These are phyloP conservation scores for Amphilophus citrinellus DNA, from an alignment of 2,113 vertebrate species.

Conservation along the genomic window DNA sequence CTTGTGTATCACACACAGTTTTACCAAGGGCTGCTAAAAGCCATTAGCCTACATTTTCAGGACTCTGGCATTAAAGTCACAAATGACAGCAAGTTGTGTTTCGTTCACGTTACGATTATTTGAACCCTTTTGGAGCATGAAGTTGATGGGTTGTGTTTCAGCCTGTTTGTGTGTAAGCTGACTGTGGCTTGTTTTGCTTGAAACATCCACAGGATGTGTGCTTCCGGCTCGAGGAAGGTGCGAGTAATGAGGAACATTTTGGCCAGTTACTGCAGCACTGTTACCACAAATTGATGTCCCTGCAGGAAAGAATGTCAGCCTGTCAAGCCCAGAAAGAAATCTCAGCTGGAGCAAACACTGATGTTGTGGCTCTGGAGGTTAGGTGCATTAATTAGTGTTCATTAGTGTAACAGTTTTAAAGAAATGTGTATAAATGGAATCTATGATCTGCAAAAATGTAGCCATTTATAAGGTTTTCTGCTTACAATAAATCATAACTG, in stretches of 20 bases:
- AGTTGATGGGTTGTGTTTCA: background rate
- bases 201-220: slow-evolving; percentile 47
- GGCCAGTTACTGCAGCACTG: slow-evolving; percentile 41
- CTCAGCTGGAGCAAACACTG: background rate
- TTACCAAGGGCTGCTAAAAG: background rate
- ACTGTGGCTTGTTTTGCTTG: slow-evolving; percentile 15
- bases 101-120: background rate
- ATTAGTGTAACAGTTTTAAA: background rate
- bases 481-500: background rate
- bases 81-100: background rate
- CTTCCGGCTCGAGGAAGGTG: slow-evolving; percentile 35
- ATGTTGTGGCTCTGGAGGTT: slow-evolving; percentile 46
- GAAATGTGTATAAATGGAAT: background rate
- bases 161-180: background rate
- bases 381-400: background rate
- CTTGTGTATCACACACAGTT: background rate
- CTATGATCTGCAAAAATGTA: background rate
- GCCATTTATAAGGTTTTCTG: background rate
- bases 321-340: slow-evolving; percentile 24
- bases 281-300: slow-evolving; percentile 49
- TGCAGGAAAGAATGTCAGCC: slow-evolving; percentile 43
- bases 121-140: background rate
- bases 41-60: background rate
- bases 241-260: slow-evolving; percentile 44
- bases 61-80: background rate